These are phyloP conservation scores for Cololabis saira DNA, from an alignment of 2,113 vertebrate genomes.

Conservation along the genomic window DNA sequence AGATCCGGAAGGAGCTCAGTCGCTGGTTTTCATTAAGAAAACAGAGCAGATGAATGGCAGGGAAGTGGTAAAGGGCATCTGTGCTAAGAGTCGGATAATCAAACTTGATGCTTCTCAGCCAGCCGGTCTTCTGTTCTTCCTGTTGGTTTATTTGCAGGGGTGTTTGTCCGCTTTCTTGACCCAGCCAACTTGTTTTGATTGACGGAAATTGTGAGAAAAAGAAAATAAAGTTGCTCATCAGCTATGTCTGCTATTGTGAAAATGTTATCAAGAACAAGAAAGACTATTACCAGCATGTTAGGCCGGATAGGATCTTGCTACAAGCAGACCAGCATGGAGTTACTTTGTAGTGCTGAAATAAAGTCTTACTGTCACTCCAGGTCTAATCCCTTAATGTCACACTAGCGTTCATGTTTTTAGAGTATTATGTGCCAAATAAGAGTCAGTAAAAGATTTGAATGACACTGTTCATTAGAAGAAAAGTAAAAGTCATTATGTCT, in stretches of 20 bases:
- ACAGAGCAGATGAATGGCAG: constrained; percentile 55
- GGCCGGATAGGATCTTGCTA: constrained; percentile 30
- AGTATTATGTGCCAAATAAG: too few species aligned
- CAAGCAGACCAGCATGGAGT: constrained; percentile 25
- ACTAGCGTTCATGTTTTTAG: too few species aligned
- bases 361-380: constrained; percentile 9
- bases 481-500: too few species aligned
- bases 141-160: constrained; percentile 52
- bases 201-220: constrained; percentile 10
- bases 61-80: constrained; percentile 64
- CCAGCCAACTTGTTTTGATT: constrained; percentile 37
- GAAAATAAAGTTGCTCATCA: constrained; percentile 33
- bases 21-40: constrained; percentile 65
- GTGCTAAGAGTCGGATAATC: constrained; percentile 66
- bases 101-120: constrained; percentile 56
- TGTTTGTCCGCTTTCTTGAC: constrained; percentile 60
- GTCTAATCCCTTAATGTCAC: too few species aligned
- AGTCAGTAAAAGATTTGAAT: too few species aligned
- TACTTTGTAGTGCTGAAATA: constrained; percentile 29
- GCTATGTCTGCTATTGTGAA: constrained; percentile 2
- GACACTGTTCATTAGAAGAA: too few species aligned
- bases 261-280: constrained; percentile 24
- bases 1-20: constrained; percentile 48
- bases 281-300: constrained; percentile 15
- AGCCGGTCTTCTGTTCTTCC: constrained; percentile 37